Percentiles rank a stretch among this genome's conserved stretches.
Evolutionary conservation across 1,140 invertebrate species (phyloP).

Genomic region (Nylanderia fulva): DNA sequence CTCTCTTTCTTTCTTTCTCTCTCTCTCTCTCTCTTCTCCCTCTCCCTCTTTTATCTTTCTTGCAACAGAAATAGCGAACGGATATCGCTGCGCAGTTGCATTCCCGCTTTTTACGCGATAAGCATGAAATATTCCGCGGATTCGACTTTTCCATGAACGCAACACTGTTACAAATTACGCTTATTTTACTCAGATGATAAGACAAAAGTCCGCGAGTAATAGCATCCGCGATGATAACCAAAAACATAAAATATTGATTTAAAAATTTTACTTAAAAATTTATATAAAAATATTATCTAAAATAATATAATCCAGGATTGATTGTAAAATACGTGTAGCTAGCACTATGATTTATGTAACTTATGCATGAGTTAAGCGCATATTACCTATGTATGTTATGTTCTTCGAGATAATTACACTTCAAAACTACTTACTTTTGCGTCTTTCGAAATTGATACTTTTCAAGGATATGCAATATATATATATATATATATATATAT

Average conservation of each 20-base stretch:
- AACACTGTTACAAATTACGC: not conserved
- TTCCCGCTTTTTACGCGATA: slow-evolving; percentile 54
- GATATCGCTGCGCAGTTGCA: slow-evolving; percentile 52
- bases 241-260: slow-evolving; percentile 12
- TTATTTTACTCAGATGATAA: slow-evolving; percentile 42
- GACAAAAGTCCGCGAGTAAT: slow-evolving; percentile 26
- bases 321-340: not conserved
- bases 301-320: not conserved
- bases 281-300: too few relatives aligned
- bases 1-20: not conserved
- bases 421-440: not conserved
- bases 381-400: not conserved
- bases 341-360: not conserved
- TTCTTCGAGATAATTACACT: not conserved
- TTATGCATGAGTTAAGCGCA: not conserved
- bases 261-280: too few relatives aligned
- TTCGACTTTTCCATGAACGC: slow-evolving; percentile 27
- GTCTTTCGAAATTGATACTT: not conserved
- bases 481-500: not conserved
- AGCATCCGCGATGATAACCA: not conserved
- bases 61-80: slow-evolving; percentile 14
- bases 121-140: slow-evolving; percentile 46
- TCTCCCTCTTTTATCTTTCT: not conserved
- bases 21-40: slow-evolving; percentile 2
- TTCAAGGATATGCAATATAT: not conserved